Base-by-base conservation (phyloP, 1,140 invertebrate species). In the Philotrypesis tridentata region DNA sequence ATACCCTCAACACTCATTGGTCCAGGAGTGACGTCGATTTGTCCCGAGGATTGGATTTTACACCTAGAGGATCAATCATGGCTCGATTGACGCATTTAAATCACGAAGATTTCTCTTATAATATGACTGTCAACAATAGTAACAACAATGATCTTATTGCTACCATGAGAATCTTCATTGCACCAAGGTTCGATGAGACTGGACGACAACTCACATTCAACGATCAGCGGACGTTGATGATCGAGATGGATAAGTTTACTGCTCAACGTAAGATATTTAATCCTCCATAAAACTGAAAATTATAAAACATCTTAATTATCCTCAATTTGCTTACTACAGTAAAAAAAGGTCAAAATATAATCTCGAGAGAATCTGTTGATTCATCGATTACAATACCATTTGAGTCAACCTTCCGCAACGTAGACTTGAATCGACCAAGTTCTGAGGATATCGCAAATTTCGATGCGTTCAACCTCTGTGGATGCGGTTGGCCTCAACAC, bases 401-500 rank as follows among this genome's bases (percentile, higher is more conserved):
- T 82, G 94, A 95, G 67, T 90, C 93, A 48, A 94, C 93, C 7
- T 95, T 95, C 91, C 90, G 94, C 17, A 92, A 94, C 75, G 87
- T 95, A 65, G 88, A 92, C 27, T 71, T 78, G 43, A 89, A 90
- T 77, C 86, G 89, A 76, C 92, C 91, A 14, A 85, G 85, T 11
- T 89, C 84, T 40, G 88, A 85, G 79, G 7, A 86, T 31, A 61
- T 75, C 2, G 33, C 61, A 48, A 23, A 11, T 3, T 71, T 72
- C 17, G 73, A 79, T 17, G 2, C n/a, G 8, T 83, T 80, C 25
- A 80, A 79, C 63, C 76, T 80, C 70, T 83, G 96, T 89, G 96
- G 96, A 65, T 97, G 96, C 88, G 96, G 96, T 65, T 97, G 96
- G 96, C 97, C 97, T 1, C 94, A 97, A 71, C 96, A 97, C 88